Evolutionary conservation across 2,888 invertebrate species (phyloP).

Genomic region (Aelia acuminata): DNA sequence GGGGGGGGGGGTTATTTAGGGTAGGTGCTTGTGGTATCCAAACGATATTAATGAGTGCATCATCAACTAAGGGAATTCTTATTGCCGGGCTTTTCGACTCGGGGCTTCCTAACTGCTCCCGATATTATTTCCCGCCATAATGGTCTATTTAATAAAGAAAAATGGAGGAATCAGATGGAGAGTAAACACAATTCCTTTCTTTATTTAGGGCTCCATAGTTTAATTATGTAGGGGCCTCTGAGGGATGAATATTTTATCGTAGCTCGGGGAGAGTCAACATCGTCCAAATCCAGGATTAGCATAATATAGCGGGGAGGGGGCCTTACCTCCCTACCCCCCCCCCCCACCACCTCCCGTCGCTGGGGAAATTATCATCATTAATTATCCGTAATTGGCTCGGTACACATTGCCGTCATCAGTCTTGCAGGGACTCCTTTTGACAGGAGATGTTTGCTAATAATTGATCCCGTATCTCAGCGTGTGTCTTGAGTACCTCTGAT

Average conservation of each 20-base stretch:
- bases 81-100: no score
- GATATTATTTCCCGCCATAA: constrained; percentile 39
- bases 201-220: constrained; percentile 53
- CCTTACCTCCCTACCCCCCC: no score
- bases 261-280: constrained; percentile 51
- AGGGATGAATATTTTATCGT: constrained; percentile 41
- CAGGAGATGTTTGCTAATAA: not conserved
- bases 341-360: not conserved
- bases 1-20: no score
- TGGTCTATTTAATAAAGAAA: constrained; percentile 50
- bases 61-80: not conserved
- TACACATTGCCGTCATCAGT: constrained; percentile 18
- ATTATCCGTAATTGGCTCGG: not conserved
- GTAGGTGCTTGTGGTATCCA: no score
- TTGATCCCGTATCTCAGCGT: not conserved
- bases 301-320: constrained; percentile 35
- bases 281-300: constrained; percentile 45
- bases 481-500: not conserved
- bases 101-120: no score
- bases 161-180: constrained; percentile 36
- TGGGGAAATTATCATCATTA: constrained; percentile 32
- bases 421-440: not conserved
- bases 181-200: constrained; percentile 53
- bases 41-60: not conserved
- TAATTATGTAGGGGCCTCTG: constrained; percentile 35